Evolutionary conservation across 2,113 vertebrate genomes (phyloP).

Genomic region (Muntiacus reevesi): DNA sequence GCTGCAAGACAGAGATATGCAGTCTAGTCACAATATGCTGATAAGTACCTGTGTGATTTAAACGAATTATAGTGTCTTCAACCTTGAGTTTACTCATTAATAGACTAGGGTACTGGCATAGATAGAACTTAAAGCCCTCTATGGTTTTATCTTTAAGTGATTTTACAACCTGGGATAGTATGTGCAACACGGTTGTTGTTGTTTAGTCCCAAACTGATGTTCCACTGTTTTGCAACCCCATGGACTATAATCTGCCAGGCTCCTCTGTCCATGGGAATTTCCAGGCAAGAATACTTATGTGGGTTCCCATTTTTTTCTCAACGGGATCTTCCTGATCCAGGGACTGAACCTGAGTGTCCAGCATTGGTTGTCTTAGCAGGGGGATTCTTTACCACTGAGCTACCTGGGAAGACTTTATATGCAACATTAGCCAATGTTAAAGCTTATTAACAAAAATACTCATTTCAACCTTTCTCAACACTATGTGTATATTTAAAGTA

Average conservation of each 20-base stretch:
- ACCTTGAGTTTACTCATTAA: neutral
- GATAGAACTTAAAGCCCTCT: neutral
- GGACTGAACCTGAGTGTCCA: neutral
- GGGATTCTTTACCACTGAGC: neutral
- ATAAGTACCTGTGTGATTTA: neutral
- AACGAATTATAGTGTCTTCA: neutral
- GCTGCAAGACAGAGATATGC: neutral
- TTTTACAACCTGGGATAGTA: neutral
- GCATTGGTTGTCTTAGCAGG: neutral
- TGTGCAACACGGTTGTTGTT: neutral
- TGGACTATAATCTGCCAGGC: neutral
- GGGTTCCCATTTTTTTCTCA: neutral
- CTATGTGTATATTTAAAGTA: neutral
- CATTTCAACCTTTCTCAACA: neutral
- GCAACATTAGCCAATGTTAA: neutral
- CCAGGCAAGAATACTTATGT: neutral
- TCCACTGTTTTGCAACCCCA: neutral
- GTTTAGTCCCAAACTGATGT: neutral
- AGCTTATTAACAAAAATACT: neutral
- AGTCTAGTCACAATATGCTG: neutral
- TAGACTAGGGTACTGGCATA: neutral
- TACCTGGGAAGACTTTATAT: neutral
- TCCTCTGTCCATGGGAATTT: neutral
- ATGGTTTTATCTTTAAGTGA: neutral
- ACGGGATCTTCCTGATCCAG: neutral